Conservation (phyloP, 2,113 vertebrate species). For the Phrynosoma platyrhinos region DNA sequence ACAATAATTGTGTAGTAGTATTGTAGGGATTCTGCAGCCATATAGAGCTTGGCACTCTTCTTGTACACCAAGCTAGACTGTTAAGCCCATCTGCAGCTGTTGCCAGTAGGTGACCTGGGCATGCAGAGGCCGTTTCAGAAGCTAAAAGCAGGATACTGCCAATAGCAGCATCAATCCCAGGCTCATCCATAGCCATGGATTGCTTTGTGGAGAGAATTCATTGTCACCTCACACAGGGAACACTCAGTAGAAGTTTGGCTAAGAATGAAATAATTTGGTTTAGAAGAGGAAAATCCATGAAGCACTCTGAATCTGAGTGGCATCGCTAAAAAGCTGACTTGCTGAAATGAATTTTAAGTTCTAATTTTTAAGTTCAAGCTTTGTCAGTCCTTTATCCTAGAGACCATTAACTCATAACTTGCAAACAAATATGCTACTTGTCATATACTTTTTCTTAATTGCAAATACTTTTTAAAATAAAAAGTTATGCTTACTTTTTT, state of each 20-base stretch:
- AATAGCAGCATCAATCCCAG: neutral
- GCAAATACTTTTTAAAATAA: neutral
- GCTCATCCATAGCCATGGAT: neutral
- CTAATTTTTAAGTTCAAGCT: neutral
- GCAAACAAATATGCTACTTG: neutral
- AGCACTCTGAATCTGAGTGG: neutral
- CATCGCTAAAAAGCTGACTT: neutral
- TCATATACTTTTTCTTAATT: neutral
- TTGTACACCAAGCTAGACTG: neutral
- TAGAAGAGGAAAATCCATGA: neutral
- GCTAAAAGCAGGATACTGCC: neutral
- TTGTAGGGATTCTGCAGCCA: neutral
- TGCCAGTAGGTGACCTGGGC: neutral
- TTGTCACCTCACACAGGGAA: no score
- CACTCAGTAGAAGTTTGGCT: neutral
- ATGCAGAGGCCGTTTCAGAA: neutral
- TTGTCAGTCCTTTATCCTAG: neutral
- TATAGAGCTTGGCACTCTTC: neutral
- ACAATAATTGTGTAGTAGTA: no score
- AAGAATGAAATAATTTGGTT: neutral
- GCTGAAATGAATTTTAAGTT: no score
- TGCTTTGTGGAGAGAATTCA: neutral
- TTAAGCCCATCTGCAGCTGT: neutral
- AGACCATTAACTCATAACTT: neutral
- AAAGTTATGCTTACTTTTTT: neutral